A percentile compares a stretch with the other conserved stretches of the same genome.
phyloP scores from a whole-genome alignment of 2,113 vertebrate genomes.

The Ardeotis arabs region DNA sequence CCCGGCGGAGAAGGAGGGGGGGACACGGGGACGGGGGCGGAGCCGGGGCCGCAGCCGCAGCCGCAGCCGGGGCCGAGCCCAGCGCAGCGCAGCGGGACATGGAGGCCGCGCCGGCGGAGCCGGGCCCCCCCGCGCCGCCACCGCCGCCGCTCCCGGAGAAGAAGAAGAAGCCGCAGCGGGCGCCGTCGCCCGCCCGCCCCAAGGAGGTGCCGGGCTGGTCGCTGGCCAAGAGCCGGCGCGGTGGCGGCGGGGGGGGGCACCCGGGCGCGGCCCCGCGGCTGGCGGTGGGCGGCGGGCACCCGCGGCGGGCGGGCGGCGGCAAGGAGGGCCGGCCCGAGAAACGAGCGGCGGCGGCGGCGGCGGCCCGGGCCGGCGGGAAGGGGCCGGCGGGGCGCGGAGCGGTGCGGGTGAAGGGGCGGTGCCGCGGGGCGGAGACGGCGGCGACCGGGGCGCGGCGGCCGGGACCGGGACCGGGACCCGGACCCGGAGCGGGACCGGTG shows the following conservation, averaged over 20 bases:
- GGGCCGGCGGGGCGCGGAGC: constrained; percentile 52
- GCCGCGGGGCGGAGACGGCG: constrained; percentile 60
- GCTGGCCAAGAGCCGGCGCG: constrained; percentile 55
- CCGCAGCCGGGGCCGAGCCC: no score
- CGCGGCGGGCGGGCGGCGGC: constrained; percentile 8
- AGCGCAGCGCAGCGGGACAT: constrained; percentile 24
- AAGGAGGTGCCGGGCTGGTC: constrained; percentile 90
- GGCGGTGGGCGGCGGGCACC: constrained; percentile 69
- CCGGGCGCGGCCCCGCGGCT: constrained; percentile 77
- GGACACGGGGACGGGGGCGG: background rate
- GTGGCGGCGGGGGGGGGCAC: background rate
- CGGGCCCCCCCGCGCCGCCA: background rate
- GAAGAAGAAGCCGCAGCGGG: constrained; percentile 86
- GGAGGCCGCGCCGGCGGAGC: constrained; percentile 34
- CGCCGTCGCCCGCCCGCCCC: constrained; percentile 90
- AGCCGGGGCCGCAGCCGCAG: constrained; percentile 8
- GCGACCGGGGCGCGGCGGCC: constrained; percentile 1
- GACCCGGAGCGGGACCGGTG: constrained; percentile 10
- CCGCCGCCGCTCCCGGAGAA: constrained; percentile 13
- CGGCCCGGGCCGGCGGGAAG: constrained; percentile 26
- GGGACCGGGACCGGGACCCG: constrained; percentile 69
- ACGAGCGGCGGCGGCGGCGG: constrained; percentile 81
- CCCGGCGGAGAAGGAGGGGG: background rate
- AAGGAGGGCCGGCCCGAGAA: constrained; percentile 76
- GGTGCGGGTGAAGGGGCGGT: constrained; percentile 66